These are phyloP conservation scores for Caretta caretta DNA, from an alignment of 2,113 vertebrate genomes.

Conservation along the genomic window DNA sequence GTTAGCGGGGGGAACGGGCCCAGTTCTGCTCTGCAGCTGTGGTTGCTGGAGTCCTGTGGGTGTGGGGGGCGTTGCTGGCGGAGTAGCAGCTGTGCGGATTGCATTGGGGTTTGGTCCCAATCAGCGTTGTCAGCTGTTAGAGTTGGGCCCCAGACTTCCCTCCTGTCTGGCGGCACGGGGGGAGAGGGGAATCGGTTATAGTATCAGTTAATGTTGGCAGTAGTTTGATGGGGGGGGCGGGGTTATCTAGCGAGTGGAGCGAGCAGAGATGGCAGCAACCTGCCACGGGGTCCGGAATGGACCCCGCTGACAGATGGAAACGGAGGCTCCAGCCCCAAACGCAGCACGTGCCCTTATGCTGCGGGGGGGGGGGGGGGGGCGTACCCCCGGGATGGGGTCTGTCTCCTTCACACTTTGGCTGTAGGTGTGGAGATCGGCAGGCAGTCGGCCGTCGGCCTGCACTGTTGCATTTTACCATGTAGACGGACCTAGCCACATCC, in stretches of 20 bases:
- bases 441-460: too few relatives aligned
- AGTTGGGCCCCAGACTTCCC: too few relatives aligned
- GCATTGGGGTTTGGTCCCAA: not conserved
- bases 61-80: not conserved
- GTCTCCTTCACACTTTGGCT: too few relatives aligned
- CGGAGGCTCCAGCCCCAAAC: too few relatives aligned
- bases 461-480: too few relatives aligned
- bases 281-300: not conserved
- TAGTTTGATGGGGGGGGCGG: not conserved
- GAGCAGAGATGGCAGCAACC: not conserved
- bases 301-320: not conserved
- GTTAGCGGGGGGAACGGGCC: too few relatives aligned
- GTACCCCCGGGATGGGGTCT: not conserved
- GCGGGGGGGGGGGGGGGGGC: not conserved
- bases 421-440: too few relatives aligned
- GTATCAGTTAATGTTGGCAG: not conserved
- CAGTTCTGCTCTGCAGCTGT: not conserved
- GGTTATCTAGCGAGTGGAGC: not conserved
- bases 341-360: too few relatives aligned
- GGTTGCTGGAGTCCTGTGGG: not conserved
- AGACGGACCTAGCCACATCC: too few relatives aligned
- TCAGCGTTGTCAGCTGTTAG: not conserved
- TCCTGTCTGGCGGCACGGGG: not conserved
- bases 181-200: too few relatives aligned
- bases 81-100: not conserved